Base-by-base conservation (phyloP, 2,113 vertebrate genomes). In the Benitochromis conjunctus region DNA sequence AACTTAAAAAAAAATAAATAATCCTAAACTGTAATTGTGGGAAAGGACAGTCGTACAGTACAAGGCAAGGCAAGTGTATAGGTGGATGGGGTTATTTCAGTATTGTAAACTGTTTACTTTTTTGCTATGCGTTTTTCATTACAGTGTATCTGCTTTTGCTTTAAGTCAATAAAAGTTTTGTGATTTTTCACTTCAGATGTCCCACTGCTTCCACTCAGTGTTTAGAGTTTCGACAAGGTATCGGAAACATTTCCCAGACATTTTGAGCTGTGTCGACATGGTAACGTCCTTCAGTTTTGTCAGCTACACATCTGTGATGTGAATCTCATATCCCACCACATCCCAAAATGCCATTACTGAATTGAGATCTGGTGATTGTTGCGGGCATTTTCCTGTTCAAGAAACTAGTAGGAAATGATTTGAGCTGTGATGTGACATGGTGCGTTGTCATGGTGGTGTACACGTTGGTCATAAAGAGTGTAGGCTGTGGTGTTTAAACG, bases 81-180 rank as follows among this genome's bases (percentile, higher is more conserved):
- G 79, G 36, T 89, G 55, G 19, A 85, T 83, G 83, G 84, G 76
- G 81, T 88, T 76, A 83, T 87, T 93, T 90, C 88, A 93, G 88
- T 95, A 92, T 94, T 93, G 84, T 92, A 56, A 84, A 62, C 74
- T 60, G 74, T 91, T 93, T 86, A 79, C 80, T 82, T 92, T 79
- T 89, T 89, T 88, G 77, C 71, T 82, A 54, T 92, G 81, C 91
- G 80, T 90, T 91, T 92, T 92, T 84, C 79, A 83, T 90, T 94
- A 85, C 83, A 93, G 80, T 84, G 86, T 76, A 91, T 94, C 79
- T 87, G 51, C 83, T 89, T 93, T 92, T 90, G 88, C 83, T 91
- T 92, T 87, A 87, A 91, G 87, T 94, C 91, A 97, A 96, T 96
- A 96, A 96, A 96, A 76, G 80, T 91, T 92, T 93, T 58, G 5